Evolutionary conservation across 2,113 vertebrate species (phyloP).

Genomic region (Odocoileus hemionus): DNA sequence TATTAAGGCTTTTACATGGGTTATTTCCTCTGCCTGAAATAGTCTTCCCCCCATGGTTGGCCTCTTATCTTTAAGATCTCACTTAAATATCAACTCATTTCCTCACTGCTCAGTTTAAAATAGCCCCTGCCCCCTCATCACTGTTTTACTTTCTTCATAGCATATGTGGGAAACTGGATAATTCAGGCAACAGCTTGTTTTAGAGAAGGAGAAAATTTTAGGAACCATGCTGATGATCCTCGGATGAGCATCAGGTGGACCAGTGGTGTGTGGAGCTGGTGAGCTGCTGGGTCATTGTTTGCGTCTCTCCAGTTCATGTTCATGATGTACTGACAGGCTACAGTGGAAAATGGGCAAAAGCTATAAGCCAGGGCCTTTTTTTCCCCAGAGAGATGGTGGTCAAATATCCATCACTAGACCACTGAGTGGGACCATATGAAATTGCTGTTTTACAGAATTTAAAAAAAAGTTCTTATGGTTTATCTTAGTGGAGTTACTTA

Average conservation of each 20-base stretch:
- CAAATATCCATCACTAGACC: background rate
- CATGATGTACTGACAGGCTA: background rate
- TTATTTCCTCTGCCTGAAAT: background rate
- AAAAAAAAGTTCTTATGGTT: background rate
- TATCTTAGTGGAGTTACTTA: background rate
- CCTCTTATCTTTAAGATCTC: constrained; percentile 3
- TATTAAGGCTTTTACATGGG: background rate
- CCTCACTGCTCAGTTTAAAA: background rate
- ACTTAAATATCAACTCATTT: background rate
- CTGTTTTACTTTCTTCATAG: background rate
- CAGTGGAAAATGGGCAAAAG: background rate
- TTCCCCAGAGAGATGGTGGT: background rate
- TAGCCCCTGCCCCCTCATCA: background rate
- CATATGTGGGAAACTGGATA: background rate
- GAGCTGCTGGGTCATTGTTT: too few species aligned
- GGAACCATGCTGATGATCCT: background rate
- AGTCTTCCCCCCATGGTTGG: background rate
- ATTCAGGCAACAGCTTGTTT: background rate
- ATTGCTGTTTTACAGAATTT: background rate
- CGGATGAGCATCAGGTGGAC: background rate
- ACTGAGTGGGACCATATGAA: background rate
- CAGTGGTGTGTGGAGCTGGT: background rate
- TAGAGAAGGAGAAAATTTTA: background rate
- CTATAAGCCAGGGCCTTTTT: background rate
- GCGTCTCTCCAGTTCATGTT: background rate